Evolutionary conservation across 2,888 invertebrate genomes (phyloP).

Genomic region (Drosophila ustulata): DNA sequence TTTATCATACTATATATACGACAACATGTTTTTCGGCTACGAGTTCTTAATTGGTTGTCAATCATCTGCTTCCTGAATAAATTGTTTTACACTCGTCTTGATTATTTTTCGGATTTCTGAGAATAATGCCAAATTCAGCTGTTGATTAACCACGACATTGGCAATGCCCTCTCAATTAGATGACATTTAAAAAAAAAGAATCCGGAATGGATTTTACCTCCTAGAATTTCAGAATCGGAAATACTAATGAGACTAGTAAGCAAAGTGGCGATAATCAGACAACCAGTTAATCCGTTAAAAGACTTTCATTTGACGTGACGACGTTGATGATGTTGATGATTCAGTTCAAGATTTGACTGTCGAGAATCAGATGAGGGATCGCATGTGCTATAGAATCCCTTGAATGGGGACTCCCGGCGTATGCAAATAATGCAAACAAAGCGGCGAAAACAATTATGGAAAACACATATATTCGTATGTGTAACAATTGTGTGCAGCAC

Average conservation of each 20-base stretch:
- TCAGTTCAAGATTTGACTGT: conserved; percentile 23
- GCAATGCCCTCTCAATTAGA: not conserved
- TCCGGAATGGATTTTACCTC: not conserved
- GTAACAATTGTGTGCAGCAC: not conserved
- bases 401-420: conserved; percentile 40
- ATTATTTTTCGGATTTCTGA: not conserved
- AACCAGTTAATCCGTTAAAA: conserved; percentile 4
- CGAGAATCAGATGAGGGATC: not conserved
- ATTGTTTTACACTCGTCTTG: not conserved
- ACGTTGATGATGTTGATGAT: conserved; percentile 6
- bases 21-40: not conserved
- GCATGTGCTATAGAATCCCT: not conserved
- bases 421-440: conserved; percentile 3
- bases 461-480: too few species aligned
- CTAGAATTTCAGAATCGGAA: conserved; percentile 12
- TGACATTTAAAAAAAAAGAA: not conserved
- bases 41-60: not conserved
- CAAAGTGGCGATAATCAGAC: not conserved
- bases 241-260: conserved; percentile 9
- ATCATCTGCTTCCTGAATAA: not conserved
- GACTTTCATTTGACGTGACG: not conserved
- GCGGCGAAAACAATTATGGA: not conserved
- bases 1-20: too few species aligned
- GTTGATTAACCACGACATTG: not conserved
- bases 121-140: not conserved